Percentiles rank a stretch among this genome's conserved stretches.
Evolutionary conservation across 2,888 invertebrate genomes (phyloP).

Genomic region (Drepana falcataria): DNA sequence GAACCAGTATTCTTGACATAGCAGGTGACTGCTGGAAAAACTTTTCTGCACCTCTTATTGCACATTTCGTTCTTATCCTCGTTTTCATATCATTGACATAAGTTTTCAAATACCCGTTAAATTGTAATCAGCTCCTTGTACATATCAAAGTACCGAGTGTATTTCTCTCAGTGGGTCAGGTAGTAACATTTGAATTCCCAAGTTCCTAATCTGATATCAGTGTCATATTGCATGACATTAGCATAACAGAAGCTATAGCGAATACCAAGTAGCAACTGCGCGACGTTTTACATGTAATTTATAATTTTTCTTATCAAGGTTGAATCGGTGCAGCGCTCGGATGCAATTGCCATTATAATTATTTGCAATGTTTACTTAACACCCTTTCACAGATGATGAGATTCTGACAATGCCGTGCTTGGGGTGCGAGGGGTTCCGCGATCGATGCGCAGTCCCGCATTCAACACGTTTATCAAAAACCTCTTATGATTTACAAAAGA

Average conservation of each 20-base stretch:
- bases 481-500: conserved; percentile 41
- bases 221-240: conserved; percentile 71
- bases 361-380: conserved; percentile 80
- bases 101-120: not conserved
- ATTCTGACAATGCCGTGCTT: conserved; percentile 54
- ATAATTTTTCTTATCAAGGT: conserved; percentile 61
- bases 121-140: not conserved
- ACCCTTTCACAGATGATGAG: conserved; percentile 79
- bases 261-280: conserved; percentile 53
- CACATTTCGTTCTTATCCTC: too few relatives aligned
- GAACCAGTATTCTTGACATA: too few relatives aligned
- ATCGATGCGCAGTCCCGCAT: conserved; percentile 15
- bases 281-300: conserved; percentile 70
- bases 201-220: conserved; percentile 73
- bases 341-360: conserved; percentile 76
- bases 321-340: conserved; percentile 51
- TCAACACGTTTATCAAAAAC: conserved; percentile 43
- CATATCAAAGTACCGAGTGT: not conserved
- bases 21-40: too few relatives aligned
- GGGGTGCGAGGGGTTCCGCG: conserved; percentile 40
- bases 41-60: too few relatives aligned
- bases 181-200: conserved; percentile 44
- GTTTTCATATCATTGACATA: not conserved
- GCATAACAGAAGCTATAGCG: conserved; percentile 68
- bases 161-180: conserved; percentile 16